Evolutionary conservation across 2,888 invertebrate species (phyloP).

Genomic region (Parnassius mnemosyne): DNA sequence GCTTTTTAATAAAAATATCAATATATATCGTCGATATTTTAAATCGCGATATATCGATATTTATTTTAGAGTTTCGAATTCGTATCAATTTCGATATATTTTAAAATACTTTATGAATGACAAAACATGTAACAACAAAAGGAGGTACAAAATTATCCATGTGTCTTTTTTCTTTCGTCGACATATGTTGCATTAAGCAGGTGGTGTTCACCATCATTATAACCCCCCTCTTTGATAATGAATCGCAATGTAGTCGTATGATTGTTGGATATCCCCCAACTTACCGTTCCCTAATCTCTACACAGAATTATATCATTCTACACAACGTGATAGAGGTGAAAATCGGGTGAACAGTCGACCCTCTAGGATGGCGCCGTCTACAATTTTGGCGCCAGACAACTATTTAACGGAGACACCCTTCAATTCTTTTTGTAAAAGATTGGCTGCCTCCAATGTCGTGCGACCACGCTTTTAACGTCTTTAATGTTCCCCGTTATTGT

Average conservation of each 20-base stretch:
- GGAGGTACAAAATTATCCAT: too few relatives aligned
- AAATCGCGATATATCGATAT: too few relatives aligned
- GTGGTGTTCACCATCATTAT: conserved; percentile 21
- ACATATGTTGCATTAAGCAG: conserved; percentile 22
- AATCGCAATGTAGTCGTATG: conserved; percentile 26
- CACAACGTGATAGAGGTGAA: conserved; percentile 24
- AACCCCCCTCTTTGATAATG: conserved; percentile 24
- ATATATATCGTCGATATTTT: too few relatives aligned
- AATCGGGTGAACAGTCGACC: conserved; percentile 15
- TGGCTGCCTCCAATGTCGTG: conserved; percentile 27
- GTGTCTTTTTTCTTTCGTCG: too few relatives aligned
- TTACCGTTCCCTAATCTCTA: conserved; percentile 8
- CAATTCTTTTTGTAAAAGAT: conserved; percentile 29
- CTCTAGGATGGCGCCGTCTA: conserved; percentile 45
- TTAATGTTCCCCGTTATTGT: conserved; percentile 13
- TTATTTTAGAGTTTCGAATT: too few relatives aligned
- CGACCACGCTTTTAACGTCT: conserved; percentile 23
- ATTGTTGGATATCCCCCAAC: conserved; percentile 23
- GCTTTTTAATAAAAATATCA: too few relatives aligned
- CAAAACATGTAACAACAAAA: too few relatives aligned
- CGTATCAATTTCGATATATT: too few relatives aligned
- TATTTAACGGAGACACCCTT: conserved; percentile 45
- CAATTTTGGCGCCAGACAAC: conserved; percentile 68
- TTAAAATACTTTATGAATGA: too few relatives aligned
- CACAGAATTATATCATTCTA: conserved; percentile 30